Evolutionary conservation across 2,888 invertebrate species (phyloP).

Genomic region (Nymphalis polychloros): DNA sequence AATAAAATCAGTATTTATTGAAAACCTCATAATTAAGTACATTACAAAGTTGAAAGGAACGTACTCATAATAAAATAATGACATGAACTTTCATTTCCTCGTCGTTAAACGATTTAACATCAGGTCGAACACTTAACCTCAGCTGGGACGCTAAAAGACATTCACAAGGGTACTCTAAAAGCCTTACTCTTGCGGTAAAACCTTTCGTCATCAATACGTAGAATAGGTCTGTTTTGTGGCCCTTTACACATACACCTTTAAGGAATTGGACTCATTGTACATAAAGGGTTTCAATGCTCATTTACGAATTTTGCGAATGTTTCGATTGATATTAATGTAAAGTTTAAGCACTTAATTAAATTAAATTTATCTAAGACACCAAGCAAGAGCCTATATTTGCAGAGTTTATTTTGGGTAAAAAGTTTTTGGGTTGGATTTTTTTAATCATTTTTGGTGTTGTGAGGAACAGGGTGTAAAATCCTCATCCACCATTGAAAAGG

Average conservation of each 20-base stretch:
- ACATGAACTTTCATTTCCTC: background rate
- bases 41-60: too few species aligned
- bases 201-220: slow-evolving; percentile 5
- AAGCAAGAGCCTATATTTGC: too few species aligned
- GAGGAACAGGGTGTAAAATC: too few species aligned
- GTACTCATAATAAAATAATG: too few species aligned
- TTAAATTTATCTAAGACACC: too few species aligned
- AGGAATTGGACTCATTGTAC: background rate
- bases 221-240: background rate
- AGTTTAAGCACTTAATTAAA: background rate
- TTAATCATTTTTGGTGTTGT: too few species aligned
- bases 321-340: background rate
- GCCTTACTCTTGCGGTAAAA: slow-evolving; percentile 13
- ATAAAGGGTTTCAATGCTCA: background rate
- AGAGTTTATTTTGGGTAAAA: too few species aligned
- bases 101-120: background rate
- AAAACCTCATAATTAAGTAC: too few species aligned
- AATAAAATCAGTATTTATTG: too few species aligned
- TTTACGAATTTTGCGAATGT: background rate
- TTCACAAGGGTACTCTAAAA: slow-evolving; percentile 1
- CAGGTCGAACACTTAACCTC: background rate
- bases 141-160: background rate
- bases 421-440: too few species aligned
- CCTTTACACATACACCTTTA: background rate
- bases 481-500: too few species aligned